Evolutionary conservation across 2,113 vertebrate genomes (phyloP), one percentile per base, ranked within the genome.

Genomic region (Callorhinus ursinus): DNA sequence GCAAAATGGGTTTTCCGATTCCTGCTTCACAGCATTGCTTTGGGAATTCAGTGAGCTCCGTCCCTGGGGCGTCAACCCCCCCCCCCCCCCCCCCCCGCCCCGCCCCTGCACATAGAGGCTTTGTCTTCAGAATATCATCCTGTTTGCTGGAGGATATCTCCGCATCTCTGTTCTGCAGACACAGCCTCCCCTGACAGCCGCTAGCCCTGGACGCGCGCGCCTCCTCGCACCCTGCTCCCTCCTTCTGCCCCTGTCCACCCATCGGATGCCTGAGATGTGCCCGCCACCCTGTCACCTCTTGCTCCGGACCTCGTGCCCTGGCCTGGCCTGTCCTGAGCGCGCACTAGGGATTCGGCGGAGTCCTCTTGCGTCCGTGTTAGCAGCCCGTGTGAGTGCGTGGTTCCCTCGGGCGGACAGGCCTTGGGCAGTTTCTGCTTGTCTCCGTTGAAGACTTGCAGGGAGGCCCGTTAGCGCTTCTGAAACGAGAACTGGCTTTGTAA

Each of bases 161-260:
- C 4, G 15, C 28, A 4, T 67, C 53, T 83, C 24, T 12, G 53
- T 31, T 26, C 74, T 19, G 74, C 13, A 12, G 51, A 14, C 19
- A 7, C 26, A 2, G 42, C 10, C 4, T 2, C 13, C 6, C 13
- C 53, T 4, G 14, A 24, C 12, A 14, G 72, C 36, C 7, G 42
- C 53, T 33, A 21, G 2, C 6, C 15, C n/a, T 15, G n/a, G 57
- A 4, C 13, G 9, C 15, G 0, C 24, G 2, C 1, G 0, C 22
- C 57, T 67, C 26, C 39, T 7, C 4, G 0, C 4, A 14, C 12
- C 16, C 7, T 15, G 26, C 22, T 39, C 69, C 22, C 5, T 13
- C 79, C 61, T 53, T 11, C 76, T 24, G 24, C 67, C 42, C 61
- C 80, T 71, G 84, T 57, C 14, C 22, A n/a, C 24, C 53, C 7